Evolutionary conservation across 2,888 invertebrate species (phyloP).

Genomic region (Andrena camellia): DNA sequence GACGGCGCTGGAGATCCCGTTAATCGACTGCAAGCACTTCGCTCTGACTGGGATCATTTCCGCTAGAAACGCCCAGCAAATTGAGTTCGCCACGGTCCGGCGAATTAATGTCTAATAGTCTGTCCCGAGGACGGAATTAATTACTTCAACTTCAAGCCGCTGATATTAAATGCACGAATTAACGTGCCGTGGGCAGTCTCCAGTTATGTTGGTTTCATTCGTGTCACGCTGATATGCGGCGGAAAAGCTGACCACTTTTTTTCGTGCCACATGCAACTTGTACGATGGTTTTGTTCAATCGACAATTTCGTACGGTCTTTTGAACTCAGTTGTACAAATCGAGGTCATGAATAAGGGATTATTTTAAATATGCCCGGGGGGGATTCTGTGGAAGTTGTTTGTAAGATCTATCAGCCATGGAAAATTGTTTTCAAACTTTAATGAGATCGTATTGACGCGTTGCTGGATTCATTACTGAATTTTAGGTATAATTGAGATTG

Average conservation of each 20-base stretch:
- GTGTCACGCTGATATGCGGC: neutral
- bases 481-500: too few relatives aligned
- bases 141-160: constrained; percentile 53
- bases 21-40: constrained; percentile 70
- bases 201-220: constrained; percentile 19
- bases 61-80: constrained; percentile 65
- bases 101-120: constrained; percentile 69
- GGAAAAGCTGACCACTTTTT: constrained; percentile 1
- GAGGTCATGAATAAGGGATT: too few relatives aligned
- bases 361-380: too few relatives aligned
- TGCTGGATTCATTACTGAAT: too few relatives aligned
- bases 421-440: too few relatives aligned
- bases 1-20: constrained; percentile 50
- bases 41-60: constrained; percentile 61
- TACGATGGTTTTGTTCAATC: neutral
- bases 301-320: neutral
- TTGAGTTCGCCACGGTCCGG: constrained; percentile 61
- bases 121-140: constrained; percentile 65
- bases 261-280: neutral
- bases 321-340: too few relatives aligned
- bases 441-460: too few relatives aligned
- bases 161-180: constrained; percentile 45
- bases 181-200: constrained; percentile 30
- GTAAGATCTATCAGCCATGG: too few relatives aligned
- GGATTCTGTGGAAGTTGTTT: too few relatives aligned